phyloP scores from a whole-genome alignment of 2,797 vertebrate genomes.

The Aviceda leuphotes region DNA sequence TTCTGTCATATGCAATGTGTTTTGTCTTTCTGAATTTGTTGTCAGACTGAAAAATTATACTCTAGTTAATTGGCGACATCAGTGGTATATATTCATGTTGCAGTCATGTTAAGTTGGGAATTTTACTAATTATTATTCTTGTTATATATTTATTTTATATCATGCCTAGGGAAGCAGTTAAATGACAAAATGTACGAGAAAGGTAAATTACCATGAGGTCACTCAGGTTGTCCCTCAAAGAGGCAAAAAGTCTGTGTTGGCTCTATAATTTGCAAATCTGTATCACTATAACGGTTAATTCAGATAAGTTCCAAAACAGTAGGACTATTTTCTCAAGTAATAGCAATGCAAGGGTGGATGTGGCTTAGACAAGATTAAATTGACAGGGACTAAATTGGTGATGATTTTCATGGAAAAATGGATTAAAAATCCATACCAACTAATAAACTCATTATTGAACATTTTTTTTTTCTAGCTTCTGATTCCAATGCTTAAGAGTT shows the following conservation, averaged over 20 bases:
- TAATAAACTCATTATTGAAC: not conserved
- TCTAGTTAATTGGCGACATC: not conserved
- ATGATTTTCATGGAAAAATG: not conserved
- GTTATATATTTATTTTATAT: not conserved
- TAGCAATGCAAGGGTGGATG: not conserved
- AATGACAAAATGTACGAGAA: not conserved
- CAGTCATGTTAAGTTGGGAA: not conserved
- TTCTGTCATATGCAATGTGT: not conserved
- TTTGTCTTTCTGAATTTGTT: not conserved
- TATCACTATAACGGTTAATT: not conserved
- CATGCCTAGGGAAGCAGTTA: not conserved
- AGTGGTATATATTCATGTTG: not conserved
- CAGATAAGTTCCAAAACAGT: not conserved
- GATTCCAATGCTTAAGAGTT: not conserved
- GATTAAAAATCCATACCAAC: not conserved
- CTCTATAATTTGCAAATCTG: not conserved
- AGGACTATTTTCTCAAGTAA: not conserved
- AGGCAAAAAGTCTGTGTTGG: not conserved
- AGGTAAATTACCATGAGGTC: not conserved
- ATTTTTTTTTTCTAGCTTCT: not conserved
- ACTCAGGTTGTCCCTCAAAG: not conserved
- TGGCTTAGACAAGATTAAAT: not conserved
- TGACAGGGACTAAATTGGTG: not conserved
- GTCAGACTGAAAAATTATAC: not conserved
- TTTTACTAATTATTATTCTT: not conserved